phyloP scores from a whole-genome alignment of 2,888 invertebrate genomes.

The Mesorhabditis belari region DNA sequence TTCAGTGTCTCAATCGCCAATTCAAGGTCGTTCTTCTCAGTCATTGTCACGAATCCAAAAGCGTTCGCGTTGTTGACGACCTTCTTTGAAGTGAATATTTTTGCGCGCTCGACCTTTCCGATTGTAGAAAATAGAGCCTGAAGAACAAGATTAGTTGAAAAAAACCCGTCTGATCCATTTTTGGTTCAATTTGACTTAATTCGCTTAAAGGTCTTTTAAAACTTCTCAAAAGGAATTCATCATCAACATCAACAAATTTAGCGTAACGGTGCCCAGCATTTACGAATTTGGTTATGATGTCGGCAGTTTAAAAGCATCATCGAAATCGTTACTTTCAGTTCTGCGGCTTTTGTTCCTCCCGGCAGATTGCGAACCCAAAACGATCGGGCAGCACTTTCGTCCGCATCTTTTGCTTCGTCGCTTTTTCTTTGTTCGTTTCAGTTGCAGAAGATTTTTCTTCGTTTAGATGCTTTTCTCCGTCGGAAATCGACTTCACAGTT shows the following conservation, averaged over 20 bases:
- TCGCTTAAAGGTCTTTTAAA: neutral
- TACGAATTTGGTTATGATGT: neutral
- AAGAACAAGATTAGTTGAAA: slow-evolving; percentile 4
- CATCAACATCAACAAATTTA: neutral
- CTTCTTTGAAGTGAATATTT: slow-evolving; percentile 90
- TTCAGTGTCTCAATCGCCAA: slow-evolving; percentile 83
- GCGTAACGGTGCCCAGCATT: neutral
- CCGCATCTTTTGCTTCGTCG: neutral
- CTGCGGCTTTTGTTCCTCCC: slow-evolving; percentile 81
- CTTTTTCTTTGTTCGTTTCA: slow-evolving; percentile 1
- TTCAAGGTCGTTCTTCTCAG: slow-evolving; percentile 77
- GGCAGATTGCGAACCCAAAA: slow-evolving; percentile 91
- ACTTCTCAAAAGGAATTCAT: neutral
- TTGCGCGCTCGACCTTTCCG: slow-evolving; percentile 68
- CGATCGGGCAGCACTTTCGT: slow-evolving; percentile 55
- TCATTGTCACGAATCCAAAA: slow-evolving; percentile 93
- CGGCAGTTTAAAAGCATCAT: slow-evolving; percentile 51
- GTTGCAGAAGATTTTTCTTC: too few species aligned
- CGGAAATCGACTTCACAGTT: too few species aligned
- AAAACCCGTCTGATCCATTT: neutral
- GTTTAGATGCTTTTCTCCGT: too few species aligned
- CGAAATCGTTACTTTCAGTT: slow-evolving; percentile 69
- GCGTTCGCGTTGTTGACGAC: slow-evolving; percentile 17
- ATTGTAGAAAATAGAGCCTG: slow-evolving; percentile 34
- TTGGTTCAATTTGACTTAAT: neutral